Base-by-base conservation (phyloP, 2,113 vertebrate species). In the Pachypanchax playfairii region DNA sequence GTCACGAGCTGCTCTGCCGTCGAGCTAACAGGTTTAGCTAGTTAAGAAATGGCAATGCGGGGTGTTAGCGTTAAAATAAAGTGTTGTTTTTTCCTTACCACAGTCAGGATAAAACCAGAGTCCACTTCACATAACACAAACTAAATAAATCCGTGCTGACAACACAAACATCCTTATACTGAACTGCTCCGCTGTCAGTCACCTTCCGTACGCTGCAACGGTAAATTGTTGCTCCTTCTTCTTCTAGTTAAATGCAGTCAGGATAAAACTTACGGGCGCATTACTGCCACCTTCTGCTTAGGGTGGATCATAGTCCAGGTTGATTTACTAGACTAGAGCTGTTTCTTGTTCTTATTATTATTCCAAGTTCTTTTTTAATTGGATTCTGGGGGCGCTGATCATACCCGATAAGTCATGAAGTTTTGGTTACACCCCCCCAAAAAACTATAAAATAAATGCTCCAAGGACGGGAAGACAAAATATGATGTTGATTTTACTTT, bases 61-160 rank as follows among this genome's bases (percentile, higher is more conserved):
- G 21, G 42, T 58, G 22, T 29, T 75, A 63, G 38, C 73, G 39
- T 51, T 39, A 62, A 31, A 26, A 48, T 8, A 2, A n/a, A 17
- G 22, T 24, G 13, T 21, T 18, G 7, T 64, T 42, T 51, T 41
- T 39, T 52, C 5, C 79, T 80, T 51, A 87, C 87, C 84, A 58
- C 63, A 39, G 65, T 77, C 36, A 54, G 38, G 13, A 33, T 4
- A 68, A 33, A 38, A 41, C 13, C 25, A 18, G 4, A 7, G 42
- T 46, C 44, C 28, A 55, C 64, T 83, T 84, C 42, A 83, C 89
- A 89, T 89, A 68, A 80, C 77, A 88, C 51, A 75, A 49, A 42
- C 20, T 46, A 18, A 18, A 48, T 6, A 5, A 25, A 48, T 50
- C 22, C 15, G 14, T 26, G 5, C 6, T 3, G 17, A 59, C 11